These are phyloP conservation scores for Coendou prehensilis DNA, from an alignment of 2,797 vertebrate genomes.

Conservation along the genomic window DNA sequence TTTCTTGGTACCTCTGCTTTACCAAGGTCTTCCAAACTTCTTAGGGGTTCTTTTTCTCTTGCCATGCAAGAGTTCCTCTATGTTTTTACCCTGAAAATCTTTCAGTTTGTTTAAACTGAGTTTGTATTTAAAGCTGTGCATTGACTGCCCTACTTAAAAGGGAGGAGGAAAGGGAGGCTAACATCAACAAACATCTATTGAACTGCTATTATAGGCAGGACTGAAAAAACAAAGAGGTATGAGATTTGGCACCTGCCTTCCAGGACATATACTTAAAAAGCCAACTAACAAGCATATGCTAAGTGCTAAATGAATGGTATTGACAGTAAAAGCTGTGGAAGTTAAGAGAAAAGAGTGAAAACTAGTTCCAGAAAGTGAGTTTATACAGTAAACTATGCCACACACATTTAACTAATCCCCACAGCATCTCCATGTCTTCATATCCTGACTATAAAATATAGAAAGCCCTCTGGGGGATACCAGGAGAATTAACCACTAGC, in stretches of 20 bases:
- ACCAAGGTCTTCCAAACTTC: conserved; percentile 8
- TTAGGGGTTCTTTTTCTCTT: conserved; percentile 63
- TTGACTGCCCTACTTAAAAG: conserved; percentile 70
- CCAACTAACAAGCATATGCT: conserved; percentile 70
- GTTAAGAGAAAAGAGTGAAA: conserved; percentile 72
- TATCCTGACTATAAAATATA: conserved; percentile 72
- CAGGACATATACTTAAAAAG: conserved; percentile 72
- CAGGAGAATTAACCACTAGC: conserved; percentile 68
- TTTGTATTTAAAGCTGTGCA: conserved; percentile 72
- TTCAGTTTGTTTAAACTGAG: conserved; percentile 78
- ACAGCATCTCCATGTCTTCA: conserved; percentile 67
- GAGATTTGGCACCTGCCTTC: conserved; percentile 75
- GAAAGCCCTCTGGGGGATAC: conserved; percentile 68
- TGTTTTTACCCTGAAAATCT: conserved; percentile 76
- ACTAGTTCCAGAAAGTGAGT: conserved; percentile 72
- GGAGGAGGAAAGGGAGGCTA: conserved; percentile 47
- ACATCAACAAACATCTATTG: conserved; percentile 77
- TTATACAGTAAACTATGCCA: conserved; percentile 77
- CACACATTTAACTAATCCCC: conserved; percentile 80
- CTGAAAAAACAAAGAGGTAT: conserved; percentile 75
- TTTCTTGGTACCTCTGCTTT: conserved; percentile 47
- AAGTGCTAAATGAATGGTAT: conserved; percentile 79
- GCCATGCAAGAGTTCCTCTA: conserved; percentile 51
- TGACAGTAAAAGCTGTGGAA: conserved; percentile 77
- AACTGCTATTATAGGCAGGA: conserved; percentile 69